Percentiles rank a stretch among this genome's conserved stretches.
Conservation (phyloP, 2,888 invertebrate genomes). For the Macrosiphum euphorbiae region DNA sequence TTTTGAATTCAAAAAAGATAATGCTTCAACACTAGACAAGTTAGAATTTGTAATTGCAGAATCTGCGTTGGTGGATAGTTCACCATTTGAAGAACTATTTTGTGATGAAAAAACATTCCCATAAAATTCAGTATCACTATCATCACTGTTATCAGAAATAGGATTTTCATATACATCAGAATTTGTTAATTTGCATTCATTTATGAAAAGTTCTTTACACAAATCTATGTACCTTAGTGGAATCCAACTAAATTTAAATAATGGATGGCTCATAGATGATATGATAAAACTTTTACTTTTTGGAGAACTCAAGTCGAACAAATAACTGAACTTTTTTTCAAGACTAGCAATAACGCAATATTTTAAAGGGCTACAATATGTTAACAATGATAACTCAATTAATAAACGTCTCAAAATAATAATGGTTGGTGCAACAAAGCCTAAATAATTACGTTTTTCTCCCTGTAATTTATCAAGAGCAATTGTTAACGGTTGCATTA, state of each 20-base stretch:
- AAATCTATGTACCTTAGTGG: conserved; percentile 10
- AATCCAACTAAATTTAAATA: conserved; percentile 33
- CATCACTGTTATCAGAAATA: conserved; percentile 12
- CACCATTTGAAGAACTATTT: not conserved
- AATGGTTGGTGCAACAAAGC: conserved; percentile 35
- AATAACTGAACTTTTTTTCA: conserved; percentile 29
- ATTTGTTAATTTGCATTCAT: conserved; percentile 25
- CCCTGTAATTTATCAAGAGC: conserved; percentile 34
- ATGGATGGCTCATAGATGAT: conserved; percentile 19
- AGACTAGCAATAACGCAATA: not conserved
- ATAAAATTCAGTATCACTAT: conserved; percentile 21
- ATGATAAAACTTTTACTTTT: conserved; percentile 25
- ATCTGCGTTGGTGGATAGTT: too few species aligned
- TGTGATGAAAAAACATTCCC: conserved; percentile 1
- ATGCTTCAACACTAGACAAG: not conserved
- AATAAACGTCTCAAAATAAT: not conserved
- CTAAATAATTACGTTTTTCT: conserved; percentile 28
- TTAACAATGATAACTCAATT: conserved; percentile 16
- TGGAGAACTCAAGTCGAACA: conserved; percentile 28
- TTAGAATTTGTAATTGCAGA: not conserved
- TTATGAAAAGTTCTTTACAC: conserved; percentile 24
- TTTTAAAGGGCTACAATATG: conserved; percentile 1
- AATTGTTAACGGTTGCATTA: conserved; percentile 26
- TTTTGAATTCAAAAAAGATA: conserved; percentile 25
- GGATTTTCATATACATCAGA: conserved; percentile 6